A percentile compares a stretch with the other conserved stretches of the same genome.
phyloP scores from a whole-genome alignment of 2,797 vertebrate species.

The Cheirogaleus major region DNA sequence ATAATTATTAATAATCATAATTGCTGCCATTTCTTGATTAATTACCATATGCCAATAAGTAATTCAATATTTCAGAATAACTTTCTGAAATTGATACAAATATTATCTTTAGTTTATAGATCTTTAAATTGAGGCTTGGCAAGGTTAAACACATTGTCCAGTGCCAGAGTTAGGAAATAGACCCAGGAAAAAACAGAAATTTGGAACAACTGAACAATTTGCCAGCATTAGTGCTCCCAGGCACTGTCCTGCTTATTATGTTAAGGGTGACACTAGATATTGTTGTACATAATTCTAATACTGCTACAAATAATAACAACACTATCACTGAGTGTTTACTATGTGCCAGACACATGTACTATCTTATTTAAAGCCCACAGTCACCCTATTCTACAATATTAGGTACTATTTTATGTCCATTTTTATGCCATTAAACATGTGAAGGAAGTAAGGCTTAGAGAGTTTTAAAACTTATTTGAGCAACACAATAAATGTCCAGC shows the following conservation, averaged over 20 bases:
- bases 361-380: background rate
- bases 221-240: background rate
- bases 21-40: background rate
- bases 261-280: background rate
- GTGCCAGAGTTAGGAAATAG: background rate
- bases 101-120: background rate
- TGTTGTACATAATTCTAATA: background rate
- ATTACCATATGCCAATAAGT: background rate
- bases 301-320: background rate
- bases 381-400: background rate
- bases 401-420: background rate
- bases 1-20: background rate
- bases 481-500: background rate
- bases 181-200: background rate
- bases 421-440: background rate
- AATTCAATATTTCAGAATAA: background rate
- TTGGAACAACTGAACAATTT: background rate
- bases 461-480: background rate
- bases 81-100: background rate
- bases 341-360: background rate
- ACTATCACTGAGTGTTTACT: background rate
- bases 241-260: background rate
- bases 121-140: background rate
- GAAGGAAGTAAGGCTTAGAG: background rate
- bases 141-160: background rate